Base-by-base conservation (phyloP, 2,797 vertebrate genomes). In the Loris lydekkerianus region DNA sequence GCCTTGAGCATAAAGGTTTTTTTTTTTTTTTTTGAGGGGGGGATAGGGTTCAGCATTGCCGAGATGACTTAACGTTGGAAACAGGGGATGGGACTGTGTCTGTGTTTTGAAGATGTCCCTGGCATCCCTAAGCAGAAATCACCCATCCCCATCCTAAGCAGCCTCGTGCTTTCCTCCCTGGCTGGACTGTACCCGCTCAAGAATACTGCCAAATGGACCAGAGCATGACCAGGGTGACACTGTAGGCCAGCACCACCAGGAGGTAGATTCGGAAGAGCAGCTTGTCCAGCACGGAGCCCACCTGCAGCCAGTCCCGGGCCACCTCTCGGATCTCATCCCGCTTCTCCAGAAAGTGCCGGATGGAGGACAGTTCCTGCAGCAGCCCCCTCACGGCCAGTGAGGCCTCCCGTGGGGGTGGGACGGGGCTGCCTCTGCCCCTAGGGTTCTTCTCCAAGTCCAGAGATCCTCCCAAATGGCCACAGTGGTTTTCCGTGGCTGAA, bases 121-220 rank as follows among this genome's bases (percentile, higher is more conserved):
- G 58, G 27, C 40, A 13, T 21, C 31, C 8, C 37, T 70, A 40
- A 49, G 21, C 37, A 53, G 61, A 93, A 84, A 29, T 29, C 53
- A 23, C 61, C 56, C 40, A 14, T 9, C n/a, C 27, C 31, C 31
- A 10, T 34, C 37, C 49, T 58, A 23, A 14, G 31, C 65, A 29
- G 25, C 0, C 10, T 20, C 9, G 2, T 5, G 4, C 6, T 7
- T 8, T 43, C 3, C 5, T 63, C 27, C 63, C 3, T 18, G 0
- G 2, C 3, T 2, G 3, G 13, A n/a, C 0, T 1, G 23, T 14
- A 0, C 0, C 6, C 0, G 0, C 92, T 98, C 96, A 98, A 96
- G 98, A 99, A 0, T 99, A 99, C 97, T 99, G 99, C 99, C 99
- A 99, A 95, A 99, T 97, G 0, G 99, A 99, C 99, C 99, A 99